Conservation (phyloP, 2,888 invertebrate genomes). For the Capitulum mitella region DNA sequence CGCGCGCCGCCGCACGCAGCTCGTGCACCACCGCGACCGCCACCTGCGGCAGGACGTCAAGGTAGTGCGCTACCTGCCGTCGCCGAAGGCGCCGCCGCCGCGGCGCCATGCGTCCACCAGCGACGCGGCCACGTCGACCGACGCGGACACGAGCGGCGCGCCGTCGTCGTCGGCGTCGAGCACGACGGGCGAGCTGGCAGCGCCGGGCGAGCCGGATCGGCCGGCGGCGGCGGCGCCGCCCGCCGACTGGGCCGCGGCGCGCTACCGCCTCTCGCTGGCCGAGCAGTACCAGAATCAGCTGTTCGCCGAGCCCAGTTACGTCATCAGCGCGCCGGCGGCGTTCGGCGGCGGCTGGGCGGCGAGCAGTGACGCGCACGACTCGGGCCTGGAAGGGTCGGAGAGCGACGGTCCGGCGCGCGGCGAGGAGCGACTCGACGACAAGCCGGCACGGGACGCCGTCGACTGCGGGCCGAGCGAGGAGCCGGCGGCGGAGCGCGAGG, state of each 20-base stretch:
- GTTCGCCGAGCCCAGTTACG: conserved; percentile 1
- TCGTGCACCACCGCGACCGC: conserved; percentile 12
- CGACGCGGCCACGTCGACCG: background rate
- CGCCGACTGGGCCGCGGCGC: background rate
- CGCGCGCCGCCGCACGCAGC: background rate
- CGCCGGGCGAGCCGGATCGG: background rate
- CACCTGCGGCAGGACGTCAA: background rate
- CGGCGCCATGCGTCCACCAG: background rate
- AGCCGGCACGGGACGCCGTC: background rate
- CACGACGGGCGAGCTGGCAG: too few species aligned
- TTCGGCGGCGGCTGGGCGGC: conserved; percentile 10
- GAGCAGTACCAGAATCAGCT: conserved; percentile 15
- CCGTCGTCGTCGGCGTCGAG: background rate
- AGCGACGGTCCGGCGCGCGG: background rate
- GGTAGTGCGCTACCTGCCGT: background rate
- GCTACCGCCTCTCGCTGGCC: background rate
- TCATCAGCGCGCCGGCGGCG: conserved; percentile 2
- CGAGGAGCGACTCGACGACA: background rate
- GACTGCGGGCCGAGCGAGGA: background rate
- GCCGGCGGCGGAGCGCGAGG: background rate
- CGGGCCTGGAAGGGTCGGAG: background rate
- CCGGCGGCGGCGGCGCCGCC: background rate
- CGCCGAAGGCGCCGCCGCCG: background rate
- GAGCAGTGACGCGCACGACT: conserved; percentile 11
- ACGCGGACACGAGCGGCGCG: background rate